A percentile compares a stretch with the other conserved stretches of the same genome.
These are phyloP conservation scores for Leptobrachium leishanense DNA, from an alignment of 2,113 vertebrate genomes.

Conservation along the genomic window DNA sequence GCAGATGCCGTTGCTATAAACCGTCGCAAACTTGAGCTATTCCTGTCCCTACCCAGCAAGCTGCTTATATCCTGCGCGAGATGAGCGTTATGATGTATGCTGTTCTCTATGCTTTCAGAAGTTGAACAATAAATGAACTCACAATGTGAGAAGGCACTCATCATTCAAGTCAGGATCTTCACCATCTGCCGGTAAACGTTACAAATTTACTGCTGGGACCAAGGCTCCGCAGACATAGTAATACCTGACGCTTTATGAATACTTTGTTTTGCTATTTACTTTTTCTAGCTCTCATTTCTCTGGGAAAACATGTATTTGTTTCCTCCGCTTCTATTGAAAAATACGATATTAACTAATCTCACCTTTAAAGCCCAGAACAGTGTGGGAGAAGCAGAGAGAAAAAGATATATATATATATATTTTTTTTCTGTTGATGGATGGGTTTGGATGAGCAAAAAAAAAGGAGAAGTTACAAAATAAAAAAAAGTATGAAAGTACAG, in stretches of 20 bases:
- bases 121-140: background rate
- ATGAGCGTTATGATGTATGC: background rate
- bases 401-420: too few species aligned
- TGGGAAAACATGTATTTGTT: background rate
- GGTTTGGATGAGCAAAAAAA: too few species aligned
- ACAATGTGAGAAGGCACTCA: background rate
- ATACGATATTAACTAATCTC: background rate
- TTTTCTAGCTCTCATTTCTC: background rate
- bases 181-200: background rate
- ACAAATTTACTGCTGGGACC: constrained; percentile 27
- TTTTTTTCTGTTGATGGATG: too few species aligned
- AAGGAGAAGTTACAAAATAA: too few species aligned
- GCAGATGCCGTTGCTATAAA: too few species aligned
- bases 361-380: too few species aligned
- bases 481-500: too few species aligned
- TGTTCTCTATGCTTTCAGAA: background rate
- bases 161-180: constrained; percentile 13
- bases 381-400: too few species aligned
- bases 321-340: constrained; percentile 15
- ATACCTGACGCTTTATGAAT: background rate
- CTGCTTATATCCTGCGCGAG: background rate
- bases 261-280: background rate
- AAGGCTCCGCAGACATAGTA: background rate
- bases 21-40: too few species aligned
- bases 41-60: too few species aligned